Percentiles rank a stretch among this genome's conserved stretches.
Evolutionary conservation across 2,113 vertebrate species (phyloP).

Genomic region (Gymnorhina tibicen): DNA sequence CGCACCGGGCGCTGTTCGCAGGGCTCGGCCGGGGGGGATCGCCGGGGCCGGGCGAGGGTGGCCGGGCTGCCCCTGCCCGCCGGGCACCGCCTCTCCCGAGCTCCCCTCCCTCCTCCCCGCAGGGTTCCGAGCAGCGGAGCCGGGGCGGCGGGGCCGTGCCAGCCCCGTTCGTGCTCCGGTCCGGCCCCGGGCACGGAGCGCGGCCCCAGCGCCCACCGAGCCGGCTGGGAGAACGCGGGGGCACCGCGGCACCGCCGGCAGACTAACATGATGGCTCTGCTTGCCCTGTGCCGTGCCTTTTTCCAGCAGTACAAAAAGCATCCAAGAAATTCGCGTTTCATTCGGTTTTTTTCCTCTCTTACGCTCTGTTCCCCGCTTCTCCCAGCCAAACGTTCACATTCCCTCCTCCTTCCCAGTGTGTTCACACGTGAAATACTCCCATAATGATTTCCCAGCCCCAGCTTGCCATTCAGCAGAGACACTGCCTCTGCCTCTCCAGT

Average conservation of each 20-base stretch:
- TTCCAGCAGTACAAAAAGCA: background rate
- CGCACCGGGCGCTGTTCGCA: background rate
- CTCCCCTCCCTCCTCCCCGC: background rate
- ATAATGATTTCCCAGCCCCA: background rate
- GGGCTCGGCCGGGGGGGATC: background rate
- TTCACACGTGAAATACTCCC: background rate
- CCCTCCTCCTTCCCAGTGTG: background rate
- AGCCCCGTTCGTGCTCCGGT: no score
- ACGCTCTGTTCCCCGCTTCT: background rate
- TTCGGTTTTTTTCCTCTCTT: background rate
- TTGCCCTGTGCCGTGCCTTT: background rate
- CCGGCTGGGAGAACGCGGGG: background rate
- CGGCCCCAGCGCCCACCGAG: background rate
- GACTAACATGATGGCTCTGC: background rate
- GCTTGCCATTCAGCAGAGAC: background rate
- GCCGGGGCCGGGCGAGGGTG: background rate
- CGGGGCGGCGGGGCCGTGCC: background rate
- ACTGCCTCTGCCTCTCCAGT: background rate
- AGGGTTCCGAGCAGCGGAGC: background rate
- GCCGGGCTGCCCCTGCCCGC: background rate
- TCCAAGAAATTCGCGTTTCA: background rate
- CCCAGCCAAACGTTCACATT: background rate
- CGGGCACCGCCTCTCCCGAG: no score
- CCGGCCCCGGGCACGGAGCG: background rate
- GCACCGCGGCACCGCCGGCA: accelerated